Base-by-base conservation (phyloP, 2,888 invertebrate species). In the Mimas tiliae region DNA sequence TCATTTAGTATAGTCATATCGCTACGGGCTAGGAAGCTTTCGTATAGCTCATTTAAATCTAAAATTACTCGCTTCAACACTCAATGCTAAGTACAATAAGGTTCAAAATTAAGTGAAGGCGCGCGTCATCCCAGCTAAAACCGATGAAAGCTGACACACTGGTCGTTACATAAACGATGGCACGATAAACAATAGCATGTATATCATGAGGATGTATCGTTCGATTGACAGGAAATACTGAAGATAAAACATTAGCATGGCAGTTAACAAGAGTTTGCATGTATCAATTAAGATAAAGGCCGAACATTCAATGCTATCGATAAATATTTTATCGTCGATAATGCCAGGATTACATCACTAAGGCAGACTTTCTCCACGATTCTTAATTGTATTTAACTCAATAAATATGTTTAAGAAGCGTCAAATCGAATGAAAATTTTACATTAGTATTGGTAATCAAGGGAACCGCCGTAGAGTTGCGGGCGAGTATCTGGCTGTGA, bases 1-100 rank as follows among this genome's bases (percentile, higher is more conserved):
- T 72, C 76, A 80, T 82, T 87, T 82, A 84, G 79, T 84, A 84
- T 86, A 84, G 81, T 79, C 81, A 85, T 81, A 83, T 74, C 72
- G 77, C 78, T 80, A 78, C 70, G 75, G 11, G 19, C 19, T 75
- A 72, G 65, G 72, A 70, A 83, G 86, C 85, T 88, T 88, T 88
- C 85, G 81, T 86, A 80, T 69, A 14, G 4, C 14, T 42, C 9
- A 42, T 9, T 9, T 9, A 42, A 2, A 11, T 11, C 8, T 7
- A 6, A 42, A 1, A 42, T 42, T 7, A 42, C 8, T 7, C 8
- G 8, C 11, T 11, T 7, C 42, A 42, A 7, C 42, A 42, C 42
- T 42, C 8, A 42, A 42, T 42, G 8, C 1, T 42, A 7, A 6
- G 42, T 42, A n/a, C n/a, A n/a, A n/a, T n/a, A n/a, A n/a, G 42